Evolutionary conservation across 2,113 vertebrate genomes (phyloP).

Genomic region (Callipepla californica): DNA sequence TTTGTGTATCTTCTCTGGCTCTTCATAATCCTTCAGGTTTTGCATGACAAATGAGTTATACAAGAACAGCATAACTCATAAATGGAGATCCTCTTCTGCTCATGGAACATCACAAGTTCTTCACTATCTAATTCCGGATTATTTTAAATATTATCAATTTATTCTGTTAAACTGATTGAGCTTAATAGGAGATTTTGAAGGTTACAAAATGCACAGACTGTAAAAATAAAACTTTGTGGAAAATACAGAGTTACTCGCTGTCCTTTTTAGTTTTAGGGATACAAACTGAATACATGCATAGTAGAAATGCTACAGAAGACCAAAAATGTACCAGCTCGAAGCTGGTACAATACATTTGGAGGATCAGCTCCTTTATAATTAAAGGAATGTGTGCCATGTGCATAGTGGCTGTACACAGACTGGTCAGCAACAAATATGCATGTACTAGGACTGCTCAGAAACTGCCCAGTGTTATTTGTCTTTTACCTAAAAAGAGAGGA

Average conservation of each 20-base stretch:
- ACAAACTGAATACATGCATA: background rate
- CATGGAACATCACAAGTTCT: background rate
- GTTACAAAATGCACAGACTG: background rate
- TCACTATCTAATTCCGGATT: background rate
- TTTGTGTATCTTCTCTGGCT: background rate
- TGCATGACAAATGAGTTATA: background rate
- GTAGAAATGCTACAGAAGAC: background rate
- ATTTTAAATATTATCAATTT: background rate
- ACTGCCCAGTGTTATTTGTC: background rate
- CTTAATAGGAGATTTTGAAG: background rate
- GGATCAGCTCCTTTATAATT: background rate
- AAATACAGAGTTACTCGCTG: background rate
- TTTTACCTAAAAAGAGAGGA: background rate
- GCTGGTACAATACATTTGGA: background rate
- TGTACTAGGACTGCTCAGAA: background rate
- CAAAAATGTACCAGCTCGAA: background rate
- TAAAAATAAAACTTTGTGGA: background rate
- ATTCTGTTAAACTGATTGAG: background rate
- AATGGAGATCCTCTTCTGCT: background rate
- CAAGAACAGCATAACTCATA: background rate
- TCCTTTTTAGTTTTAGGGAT: background rate
- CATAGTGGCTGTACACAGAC: background rate
- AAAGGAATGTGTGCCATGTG: background rate
- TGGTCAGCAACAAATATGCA: background rate
- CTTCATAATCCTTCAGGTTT: background rate